Evolutionary conservation across 1,140 invertebrate species (phyloP).

Genomic region (Phortica variegata): DNA sequence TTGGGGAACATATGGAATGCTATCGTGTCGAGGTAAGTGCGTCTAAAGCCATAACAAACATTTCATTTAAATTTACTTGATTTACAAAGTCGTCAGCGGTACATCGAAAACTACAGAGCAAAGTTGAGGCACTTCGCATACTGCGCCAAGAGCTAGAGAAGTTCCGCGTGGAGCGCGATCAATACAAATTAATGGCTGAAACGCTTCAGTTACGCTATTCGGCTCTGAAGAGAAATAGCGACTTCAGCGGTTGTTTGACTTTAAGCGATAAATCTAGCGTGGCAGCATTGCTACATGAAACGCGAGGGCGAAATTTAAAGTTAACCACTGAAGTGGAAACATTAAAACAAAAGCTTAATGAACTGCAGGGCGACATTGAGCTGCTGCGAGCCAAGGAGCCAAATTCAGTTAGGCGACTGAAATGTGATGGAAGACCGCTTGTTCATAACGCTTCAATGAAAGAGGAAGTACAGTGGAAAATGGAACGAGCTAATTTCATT

Average conservation of each 20-base stretch:
- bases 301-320: conserved; percentile 68
- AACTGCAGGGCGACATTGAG: conserved; percentile 73
- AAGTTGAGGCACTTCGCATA: conserved; percentile 75
- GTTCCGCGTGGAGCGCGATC: conserved; percentile 75
- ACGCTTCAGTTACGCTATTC: conserved; percentile 70
- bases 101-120: conserved; percentile 75
- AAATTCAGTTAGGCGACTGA: conserved; percentile 42
- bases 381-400: conserved; percentile 57
- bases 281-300: conserved; percentile 60
- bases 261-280: conserved; percentile 43
- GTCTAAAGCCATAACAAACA: neutral
- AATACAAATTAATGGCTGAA: conserved; percentile 80
- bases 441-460: conserved; percentile 33
- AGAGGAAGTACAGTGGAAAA: conserved; percentile 56
- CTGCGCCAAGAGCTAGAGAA: conserved; percentile 76
- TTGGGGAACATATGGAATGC: conserved; percentile 38
- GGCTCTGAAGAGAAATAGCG: conserved; percentile 58
- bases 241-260: conserved; percentile 25
- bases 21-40: conserved; percentile 43
- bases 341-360: conserved; percentile 69
- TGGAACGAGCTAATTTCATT: conserved; percentile 69
- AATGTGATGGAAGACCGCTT: conserved; percentile 29
- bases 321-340: conserved; percentile 70
- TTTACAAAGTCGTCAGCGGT: conserved; percentile 60
- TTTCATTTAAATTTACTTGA: neutral